Conservation (phyloP, 2,113 vertebrate genomes). For the Elephantulus edwardii region DNA sequence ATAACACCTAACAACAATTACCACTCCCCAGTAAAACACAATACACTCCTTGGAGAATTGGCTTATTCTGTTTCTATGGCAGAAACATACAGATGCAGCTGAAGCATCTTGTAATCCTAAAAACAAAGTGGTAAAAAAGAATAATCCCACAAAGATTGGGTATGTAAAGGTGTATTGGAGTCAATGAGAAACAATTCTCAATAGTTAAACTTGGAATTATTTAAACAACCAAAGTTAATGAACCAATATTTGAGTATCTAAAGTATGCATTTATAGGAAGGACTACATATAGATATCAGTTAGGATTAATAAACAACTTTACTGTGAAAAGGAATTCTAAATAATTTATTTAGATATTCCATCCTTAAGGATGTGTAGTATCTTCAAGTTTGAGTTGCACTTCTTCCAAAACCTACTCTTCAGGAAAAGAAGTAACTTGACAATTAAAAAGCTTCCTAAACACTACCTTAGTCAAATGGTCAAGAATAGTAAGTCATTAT, state of each 20-base stretch:
- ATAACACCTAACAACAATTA: not conserved
- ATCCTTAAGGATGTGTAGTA: too few species aligned
- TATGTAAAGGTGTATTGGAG: not conserved
- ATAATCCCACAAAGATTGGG: not conserved
- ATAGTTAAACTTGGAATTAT: not conserved
- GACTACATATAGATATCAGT: not conserved
- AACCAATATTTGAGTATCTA: not conserved
- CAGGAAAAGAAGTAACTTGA: not conserved
- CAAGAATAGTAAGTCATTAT: not conserved
- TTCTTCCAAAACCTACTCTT: not conserved
- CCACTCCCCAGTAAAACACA: not conserved
- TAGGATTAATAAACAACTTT: not conserved
- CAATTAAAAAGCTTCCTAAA: not conserved
- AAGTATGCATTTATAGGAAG: not conserved
- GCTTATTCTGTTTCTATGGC: not conserved
- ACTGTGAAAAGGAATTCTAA: not conserved
- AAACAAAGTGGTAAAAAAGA: not conserved
- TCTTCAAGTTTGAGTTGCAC: too few species aligned
- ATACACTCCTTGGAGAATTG: not conserved
- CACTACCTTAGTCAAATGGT: not conserved
- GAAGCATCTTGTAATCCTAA: not conserved
- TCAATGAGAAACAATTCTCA: not conserved
- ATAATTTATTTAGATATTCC: too few species aligned
- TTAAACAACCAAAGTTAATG: not conserved
- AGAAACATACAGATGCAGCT: not conserved